Conservation (phyloP, 2,888 invertebrate genomes). For the Halocaridina rubra region DNA sequence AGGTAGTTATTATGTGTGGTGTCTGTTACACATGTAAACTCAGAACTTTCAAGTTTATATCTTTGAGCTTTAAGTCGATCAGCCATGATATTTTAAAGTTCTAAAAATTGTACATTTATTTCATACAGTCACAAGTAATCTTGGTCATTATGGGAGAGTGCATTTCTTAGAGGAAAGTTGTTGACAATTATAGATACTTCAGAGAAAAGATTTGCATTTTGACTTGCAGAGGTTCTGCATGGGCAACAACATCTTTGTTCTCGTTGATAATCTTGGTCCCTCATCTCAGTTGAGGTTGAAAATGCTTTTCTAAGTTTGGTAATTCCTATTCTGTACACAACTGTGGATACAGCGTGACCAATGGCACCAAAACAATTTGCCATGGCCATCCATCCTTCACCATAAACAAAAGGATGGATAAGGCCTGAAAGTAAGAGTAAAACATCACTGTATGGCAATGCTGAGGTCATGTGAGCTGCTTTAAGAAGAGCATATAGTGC, state of each 20-base stretch:
- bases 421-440: constrained; percentile 31
- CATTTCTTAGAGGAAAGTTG: not conserved
- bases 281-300: not conserved
- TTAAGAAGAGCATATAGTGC: constrained; percentile 13
- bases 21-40: too few species aligned
- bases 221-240: not conserved
- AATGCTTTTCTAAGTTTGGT: not conserved
- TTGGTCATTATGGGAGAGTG: not conserved
- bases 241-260: not conserved
- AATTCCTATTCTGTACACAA: not conserved
- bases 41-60: too few species aligned
- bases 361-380: not conserved
- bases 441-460: constrained; percentile 30
- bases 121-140: not conserved
- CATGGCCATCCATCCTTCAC: constrained; percentile 32
- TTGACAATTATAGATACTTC: not conserved
- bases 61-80: too few species aligned
- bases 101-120: too few species aligned
- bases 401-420: constrained; percentile 38
- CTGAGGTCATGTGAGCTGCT: not conserved
- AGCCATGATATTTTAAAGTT: too few species aligned
- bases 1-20: too few species aligned
- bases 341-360: not conserved
- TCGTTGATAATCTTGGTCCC: not conserved
- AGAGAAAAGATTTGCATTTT: not conserved